Conservation (phyloP, 1,140 invertebrate genomes). For the Drosophila nigromelanica region DNA sequence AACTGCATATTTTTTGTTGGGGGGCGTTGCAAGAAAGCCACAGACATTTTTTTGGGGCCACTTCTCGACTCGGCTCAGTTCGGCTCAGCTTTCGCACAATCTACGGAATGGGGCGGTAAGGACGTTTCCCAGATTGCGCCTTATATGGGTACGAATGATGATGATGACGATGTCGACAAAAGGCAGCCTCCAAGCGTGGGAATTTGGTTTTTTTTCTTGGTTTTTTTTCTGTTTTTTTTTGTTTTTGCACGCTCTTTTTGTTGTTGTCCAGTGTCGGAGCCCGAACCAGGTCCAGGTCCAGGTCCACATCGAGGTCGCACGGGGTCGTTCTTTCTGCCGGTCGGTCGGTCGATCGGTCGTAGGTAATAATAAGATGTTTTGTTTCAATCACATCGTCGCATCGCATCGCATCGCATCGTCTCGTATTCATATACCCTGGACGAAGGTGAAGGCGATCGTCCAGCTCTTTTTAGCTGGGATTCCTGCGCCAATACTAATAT, state of each 20-base stretch:
- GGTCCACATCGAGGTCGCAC: constrained; percentile 70
- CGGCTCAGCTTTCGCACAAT: constrained; percentile 46
- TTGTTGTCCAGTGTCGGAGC: constrained; percentile 8
- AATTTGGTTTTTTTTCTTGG: constrained; percentile 46
- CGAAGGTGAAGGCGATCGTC: constrained; percentile 42
- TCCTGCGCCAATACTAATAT: constrained; percentile 17
- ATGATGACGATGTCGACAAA: constrained; percentile 59
- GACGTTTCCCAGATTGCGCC: constrained; percentile 68
- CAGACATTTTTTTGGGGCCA: constrained; percentile 55
- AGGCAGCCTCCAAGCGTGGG: constrained; percentile 70
- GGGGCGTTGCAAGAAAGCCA: constrained; percentile 45
- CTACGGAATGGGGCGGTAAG: constrained; percentile 42
- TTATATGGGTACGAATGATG: constrained; percentile 55
- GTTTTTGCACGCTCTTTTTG: constrained; percentile 61
- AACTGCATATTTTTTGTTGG: constrained; percentile 26
- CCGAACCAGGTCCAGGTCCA: constrained; percentile 16
- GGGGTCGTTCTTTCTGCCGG: constrained; percentile 70
- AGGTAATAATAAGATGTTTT: constrained; percentile 81
- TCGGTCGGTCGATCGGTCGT: constrained; percentile 53
- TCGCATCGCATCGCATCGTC: constrained; percentile 64
- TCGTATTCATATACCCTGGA: constrained; percentile 48
- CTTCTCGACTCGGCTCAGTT: background rate
- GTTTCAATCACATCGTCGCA: constrained; percentile 80
- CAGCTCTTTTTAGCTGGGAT: constrained; percentile 14
- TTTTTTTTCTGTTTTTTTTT: too few relatives aligned